Evolutionary conservation across 2,797 vertebrate species (phyloP), one percentile per base, ranked within the genome.

Genomic region (Betta splendens): DNA sequence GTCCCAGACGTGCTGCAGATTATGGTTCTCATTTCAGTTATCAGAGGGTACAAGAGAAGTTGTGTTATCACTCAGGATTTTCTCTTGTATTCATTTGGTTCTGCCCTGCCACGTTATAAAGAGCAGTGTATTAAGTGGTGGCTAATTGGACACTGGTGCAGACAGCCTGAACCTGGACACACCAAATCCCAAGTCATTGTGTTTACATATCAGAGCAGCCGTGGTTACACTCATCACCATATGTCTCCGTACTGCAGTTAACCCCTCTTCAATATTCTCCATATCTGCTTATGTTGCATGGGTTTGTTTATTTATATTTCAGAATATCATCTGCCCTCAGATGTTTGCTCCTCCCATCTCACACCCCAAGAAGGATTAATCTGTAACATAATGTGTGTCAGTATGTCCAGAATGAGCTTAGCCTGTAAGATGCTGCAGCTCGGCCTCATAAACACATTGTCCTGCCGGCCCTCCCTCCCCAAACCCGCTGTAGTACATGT

Each of bases 361-460:
- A 25, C 7, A 7, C 26, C 57, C 39, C 50, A 68, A 65, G 48
- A 84, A 81, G 64, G 83, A 89, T 87, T 93, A 94, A 95, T 94
- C 93, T 93, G 74, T 82, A 81, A 92, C 90, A 94, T 93, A 93
- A 92, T 92, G 83, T 94, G 91, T 92, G 92, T 89, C 94, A 94
- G 87, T 94, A 93, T 94, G 92, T 92, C 89, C 83, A 50, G 92
- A 84, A 88, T 87, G 88, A 93, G 94, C 87, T 93, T 90, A 93
- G 79, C 89, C 89, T n/a, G n/a, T 76, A 89, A 83, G 63, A 78
- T n/a, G 53, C 73, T 37, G 72, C 45, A 35, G 45, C 40, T 20
- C 46, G 52, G 81, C 80, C 83, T 49, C 2, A 55, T 58, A 47
- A 36, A 38, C 35, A 4, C 38, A 13, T 11, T 7, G 0, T 12